Percentiles rank a stretch among this genome's conserved stretches.
Evolutionary conservation across 2,888 invertebrate species (phyloP).

Genomic region (Microplitis manilae): DNA sequence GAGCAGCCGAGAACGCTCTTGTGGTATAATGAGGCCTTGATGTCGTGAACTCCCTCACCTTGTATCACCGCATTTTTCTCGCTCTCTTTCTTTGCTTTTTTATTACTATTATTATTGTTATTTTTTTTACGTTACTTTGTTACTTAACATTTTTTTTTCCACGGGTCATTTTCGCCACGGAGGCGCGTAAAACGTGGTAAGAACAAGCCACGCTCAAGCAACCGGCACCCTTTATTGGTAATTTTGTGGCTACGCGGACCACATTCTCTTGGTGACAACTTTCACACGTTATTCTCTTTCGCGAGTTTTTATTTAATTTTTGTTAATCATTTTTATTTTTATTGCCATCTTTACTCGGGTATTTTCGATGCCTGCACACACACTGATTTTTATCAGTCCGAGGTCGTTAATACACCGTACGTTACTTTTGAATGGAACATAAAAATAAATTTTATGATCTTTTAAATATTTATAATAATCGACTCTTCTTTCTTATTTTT

Average conservation of each 20-base stretch:
- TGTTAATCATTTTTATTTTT: slow-evolving; percentile 6
- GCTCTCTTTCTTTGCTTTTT: slow-evolving; percentile 30
- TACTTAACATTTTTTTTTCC: slow-evolving; percentile 27
- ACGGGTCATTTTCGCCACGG: slow-evolving; percentile 33
- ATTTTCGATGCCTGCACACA: slow-evolving; percentile 10
- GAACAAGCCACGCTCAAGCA: slow-evolving; percentile 20
- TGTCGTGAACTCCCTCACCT: slow-evolving; percentile 63
- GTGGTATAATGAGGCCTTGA: slow-evolving; percentile 66
- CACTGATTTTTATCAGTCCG: slow-evolving; percentile 43
- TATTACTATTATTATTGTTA: slow-evolving; percentile 12
- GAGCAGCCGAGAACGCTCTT: slow-evolving; percentile 9
- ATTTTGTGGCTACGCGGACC: slow-evolving; percentile 40
- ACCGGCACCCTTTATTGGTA: slow-evolving; percentile 44
- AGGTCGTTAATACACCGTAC: slow-evolving; percentile 41
- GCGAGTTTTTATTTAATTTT: neutral
- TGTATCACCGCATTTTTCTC: slow-evolving; percentile 51
- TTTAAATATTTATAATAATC: neutral
- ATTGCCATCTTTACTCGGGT: neutral
- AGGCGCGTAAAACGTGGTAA: slow-evolving; percentile 32
- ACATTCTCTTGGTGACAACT: slow-evolving; percentile 35
- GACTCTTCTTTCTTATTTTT: slow-evolving; percentile 13
- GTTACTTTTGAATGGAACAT: neutral
- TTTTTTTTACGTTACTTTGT: neutral
- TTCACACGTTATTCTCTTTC: slow-evolving; percentile 32
- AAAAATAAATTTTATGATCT: slow-evolving; percentile 14